These are phyloP conservation scores for Amiota minor DNA, from an alignment of 2,888 invertebrate genomes.

Conservation along the genomic window DNA sequence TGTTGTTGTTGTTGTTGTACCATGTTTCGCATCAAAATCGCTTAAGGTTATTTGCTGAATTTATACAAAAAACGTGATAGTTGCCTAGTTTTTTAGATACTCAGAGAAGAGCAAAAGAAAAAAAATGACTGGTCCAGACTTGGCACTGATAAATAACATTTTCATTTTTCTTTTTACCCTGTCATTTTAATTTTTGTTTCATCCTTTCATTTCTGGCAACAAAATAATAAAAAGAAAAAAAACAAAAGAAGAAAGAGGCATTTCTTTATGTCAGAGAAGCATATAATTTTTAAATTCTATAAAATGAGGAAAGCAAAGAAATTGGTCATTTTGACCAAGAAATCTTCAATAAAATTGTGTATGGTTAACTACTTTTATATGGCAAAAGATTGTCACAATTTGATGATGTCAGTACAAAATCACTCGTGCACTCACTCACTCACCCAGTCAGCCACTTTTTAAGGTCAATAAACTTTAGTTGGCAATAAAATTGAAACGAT, in stretches of 20 bases:
- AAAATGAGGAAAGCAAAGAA: too few species aligned
- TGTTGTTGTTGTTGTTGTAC: too few species aligned
- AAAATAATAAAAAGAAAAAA: neutral
- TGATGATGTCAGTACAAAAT: too few species aligned
- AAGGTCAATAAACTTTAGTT: slow-evolving; percentile 24
- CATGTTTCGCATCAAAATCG: slow-evolving; percentile 5
- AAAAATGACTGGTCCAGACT: neutral
- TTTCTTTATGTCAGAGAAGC: neutral
- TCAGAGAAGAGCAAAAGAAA: neutral
- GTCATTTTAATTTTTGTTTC: neutral
- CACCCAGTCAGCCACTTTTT: neutral
- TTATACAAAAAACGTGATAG: slow-evolving; percentile 24
- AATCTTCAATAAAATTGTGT: too few species aligned
- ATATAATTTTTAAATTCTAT: neutral
- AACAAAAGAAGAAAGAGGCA: neutral
- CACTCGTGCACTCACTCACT: too few species aligned
- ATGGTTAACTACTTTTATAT: too few species aligned
- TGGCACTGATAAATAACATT: slow-evolving; percentile 10
- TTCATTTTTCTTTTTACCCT: neutral
- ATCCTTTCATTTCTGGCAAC: neutral
- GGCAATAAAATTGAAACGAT: slow-evolving; percentile 24
- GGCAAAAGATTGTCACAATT: too few species aligned
- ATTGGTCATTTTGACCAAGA: too few species aligned
- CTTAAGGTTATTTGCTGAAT: slow-evolving; percentile 16
- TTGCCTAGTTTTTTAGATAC: slow-evolving; percentile 14